phyloP scores from a whole-genome alignment of 2,797 vertebrate species.

The Bryconaethiops microstoma region DNA sequence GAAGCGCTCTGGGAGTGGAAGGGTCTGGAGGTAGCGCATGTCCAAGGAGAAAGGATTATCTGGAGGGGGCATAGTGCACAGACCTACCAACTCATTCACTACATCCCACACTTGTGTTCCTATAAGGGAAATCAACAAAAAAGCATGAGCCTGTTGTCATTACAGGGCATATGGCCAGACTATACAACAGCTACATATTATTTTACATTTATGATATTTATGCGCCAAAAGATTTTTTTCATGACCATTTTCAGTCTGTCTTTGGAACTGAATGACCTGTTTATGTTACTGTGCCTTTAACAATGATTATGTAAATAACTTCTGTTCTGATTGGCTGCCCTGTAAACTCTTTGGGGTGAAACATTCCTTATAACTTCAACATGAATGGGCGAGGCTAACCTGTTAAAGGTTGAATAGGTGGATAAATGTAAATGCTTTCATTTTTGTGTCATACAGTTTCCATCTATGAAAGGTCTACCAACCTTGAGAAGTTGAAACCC shows the following conservation, averaged over 20 bases:
- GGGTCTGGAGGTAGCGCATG: conserved; percentile 74
- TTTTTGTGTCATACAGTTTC: no score
- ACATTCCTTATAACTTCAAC: not conserved
- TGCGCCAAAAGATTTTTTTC: not conserved
- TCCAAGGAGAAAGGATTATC: conserved; percentile 80
- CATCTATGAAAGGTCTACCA: conserved; percentile 56
- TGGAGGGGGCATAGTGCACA: conserved; percentile 80
- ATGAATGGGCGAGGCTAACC: not conserved
- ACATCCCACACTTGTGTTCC: conserved; percentile 78
- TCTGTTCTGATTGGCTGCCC: not conserved
- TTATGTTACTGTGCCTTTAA: no score
- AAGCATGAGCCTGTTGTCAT: not conserved
- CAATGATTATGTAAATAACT: not conserved
- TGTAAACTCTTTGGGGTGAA: not conserved
- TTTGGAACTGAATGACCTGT: no score
- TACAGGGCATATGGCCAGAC: not conserved
- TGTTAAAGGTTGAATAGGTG: not conserved
- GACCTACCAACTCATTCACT: conserved; percentile 76
- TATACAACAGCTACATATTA: not conserved
- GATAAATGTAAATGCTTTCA: no score
- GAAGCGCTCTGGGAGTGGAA: conserved; percentile 75
- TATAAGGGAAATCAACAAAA: conserved; percentile 37
- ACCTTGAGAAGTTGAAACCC: conserved; percentile 75
- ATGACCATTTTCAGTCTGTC: not conserved
- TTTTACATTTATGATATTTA: not conserved